Percentiles rank a stretch among this genome's conserved stretches.
These are phyloP conservation scores for Pseudopleuronectes americanus DNA, from an alignment of 2,797 vertebrate genomes.

Conservation along the genomic window DNA sequence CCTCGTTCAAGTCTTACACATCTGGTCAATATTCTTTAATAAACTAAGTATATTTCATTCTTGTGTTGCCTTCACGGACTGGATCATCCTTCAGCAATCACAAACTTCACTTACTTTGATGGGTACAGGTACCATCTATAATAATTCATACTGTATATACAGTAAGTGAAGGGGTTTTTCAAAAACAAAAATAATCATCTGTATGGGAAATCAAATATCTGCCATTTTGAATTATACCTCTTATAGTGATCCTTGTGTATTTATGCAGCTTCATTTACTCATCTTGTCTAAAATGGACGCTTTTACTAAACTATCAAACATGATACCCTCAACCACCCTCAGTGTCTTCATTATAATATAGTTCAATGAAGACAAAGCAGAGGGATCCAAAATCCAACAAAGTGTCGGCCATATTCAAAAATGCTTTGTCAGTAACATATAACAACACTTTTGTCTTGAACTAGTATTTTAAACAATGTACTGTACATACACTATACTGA, in stretches of 20 bases:
- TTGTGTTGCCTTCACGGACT: background rate
- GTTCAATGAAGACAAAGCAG: too few species aligned
- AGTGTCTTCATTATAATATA: too few species aligned
- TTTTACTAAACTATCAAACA: background rate
- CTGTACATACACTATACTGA: constrained; percentile 27
- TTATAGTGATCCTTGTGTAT: too few species aligned
- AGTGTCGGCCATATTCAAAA: background rate
- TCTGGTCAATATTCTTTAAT: background rate
- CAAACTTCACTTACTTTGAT: background rate
- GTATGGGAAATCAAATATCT: too few species aligned
- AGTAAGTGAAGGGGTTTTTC: too few species aligned
- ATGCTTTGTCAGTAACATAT: constrained; percentile 5
- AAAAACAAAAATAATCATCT: too few species aligned
- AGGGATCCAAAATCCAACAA: background rate
- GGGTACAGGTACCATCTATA: background rate
- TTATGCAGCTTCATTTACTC: too few species aligned
- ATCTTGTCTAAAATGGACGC: background rate
- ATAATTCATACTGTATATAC: too few species aligned
- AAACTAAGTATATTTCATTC: background rate
- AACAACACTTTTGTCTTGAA: constrained; percentile 5
- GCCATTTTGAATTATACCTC: too few species aligned
- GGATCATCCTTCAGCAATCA: background rate
- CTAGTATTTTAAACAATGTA: constrained; percentile 19
- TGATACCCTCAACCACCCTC: too few species aligned
- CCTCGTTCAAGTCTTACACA: background rate